Base-by-base conservation (phyloP, 2,888 invertebrate genomes). In the Scaptomyza flava region DNA sequence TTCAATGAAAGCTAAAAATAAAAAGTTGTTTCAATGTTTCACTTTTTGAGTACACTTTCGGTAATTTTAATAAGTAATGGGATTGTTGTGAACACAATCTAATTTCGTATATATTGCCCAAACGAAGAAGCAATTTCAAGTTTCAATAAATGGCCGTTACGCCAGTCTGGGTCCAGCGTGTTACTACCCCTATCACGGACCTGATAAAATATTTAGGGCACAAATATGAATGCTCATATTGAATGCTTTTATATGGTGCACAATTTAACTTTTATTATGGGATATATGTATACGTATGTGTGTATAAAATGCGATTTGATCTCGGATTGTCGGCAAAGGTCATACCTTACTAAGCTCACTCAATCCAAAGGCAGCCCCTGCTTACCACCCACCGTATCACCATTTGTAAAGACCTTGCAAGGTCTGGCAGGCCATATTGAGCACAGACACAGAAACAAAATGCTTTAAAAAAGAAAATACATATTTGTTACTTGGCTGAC, bases 261-360 rank as follows among this genome's bases (percentile, higher is more conserved):
- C 87, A 81, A 82, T 82, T 87, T 84, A 82, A 85, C 82, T 84
- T 82, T 82, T 82, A 82, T 82, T 82, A 38, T 38, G 36, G 23
- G 17, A 17, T 17, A 17, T 68, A 62, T 54, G 33, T 46, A 38
- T 52, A 20, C 3, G 58, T 59, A 59, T 66, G 45, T 63, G 30
- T 68, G 45, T 60, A 30, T 68, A 63, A 84, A 89, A 89, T 89
- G 69, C 66, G 85, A 84, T 89, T 87, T 75, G 69, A 73, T 83
- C 63, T 87, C 50, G 65, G 85, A 87, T 81, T 83, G 87, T 66
- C 70, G 66, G 79, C 72, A 78, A 89, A 89, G 82, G 89, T 89
- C 89, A 87, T 75, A 60, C 58, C 50, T 62, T 59, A 68, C 75
- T 63, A 50, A 68, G 51, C 23, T 6, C 34, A 9, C 5, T 8